A percentile compares a stretch with the other conserved stretches of the same genome.
Conservation (phyloP, 2,113 vertebrate species). For the Atrichornis clamosus region DNA sequence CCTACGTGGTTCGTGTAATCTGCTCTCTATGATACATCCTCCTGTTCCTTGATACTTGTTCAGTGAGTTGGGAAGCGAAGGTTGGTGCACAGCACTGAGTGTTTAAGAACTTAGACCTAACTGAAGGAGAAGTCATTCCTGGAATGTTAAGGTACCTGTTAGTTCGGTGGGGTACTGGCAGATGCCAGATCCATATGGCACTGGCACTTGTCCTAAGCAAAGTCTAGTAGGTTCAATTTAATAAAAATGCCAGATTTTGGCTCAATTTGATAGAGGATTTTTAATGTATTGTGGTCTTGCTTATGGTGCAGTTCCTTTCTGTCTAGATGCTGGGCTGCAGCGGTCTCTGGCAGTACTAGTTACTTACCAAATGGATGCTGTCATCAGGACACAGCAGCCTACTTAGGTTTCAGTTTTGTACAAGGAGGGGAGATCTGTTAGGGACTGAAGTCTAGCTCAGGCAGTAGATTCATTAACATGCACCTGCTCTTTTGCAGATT, state of each 20-base stretch:
- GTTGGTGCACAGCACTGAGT: not conserved
- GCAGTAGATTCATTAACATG: constrained; percentile 59
- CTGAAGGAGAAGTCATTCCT: not conserved
- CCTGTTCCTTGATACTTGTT: not conserved
- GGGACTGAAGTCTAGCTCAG: constrained; percentile 43
- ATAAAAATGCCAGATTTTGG: not conserved
- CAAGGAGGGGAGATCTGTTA: constrained; percentile 57
- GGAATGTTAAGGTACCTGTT: not conserved
- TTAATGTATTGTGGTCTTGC: not conserved
- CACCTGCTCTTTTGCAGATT: constrained; percentile 80
- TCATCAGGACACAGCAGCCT: constrained; percentile 78
- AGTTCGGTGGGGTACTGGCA: not conserved
- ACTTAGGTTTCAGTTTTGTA: constrained; percentile 81
- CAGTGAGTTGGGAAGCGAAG: not conserved
- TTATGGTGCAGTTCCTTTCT: not conserved
- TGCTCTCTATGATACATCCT: not conserved
- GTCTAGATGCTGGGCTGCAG: not conserved
- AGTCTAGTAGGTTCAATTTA: not conserved
- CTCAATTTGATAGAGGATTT: not conserved
- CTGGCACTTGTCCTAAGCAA: not conserved
- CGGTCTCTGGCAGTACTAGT: constrained; percentile 25
- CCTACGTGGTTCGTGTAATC: not conserved
- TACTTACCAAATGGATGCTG: constrained; percentile 70
- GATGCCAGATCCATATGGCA: rapidly evolving
- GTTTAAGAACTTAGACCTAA: not conserved